Evolutionary conservation across 2,888 invertebrate genomes (phyloP), one percentile per base, ranked within the genome.

Genomic region (Leptinotarsa rubiginosa): DNA sequence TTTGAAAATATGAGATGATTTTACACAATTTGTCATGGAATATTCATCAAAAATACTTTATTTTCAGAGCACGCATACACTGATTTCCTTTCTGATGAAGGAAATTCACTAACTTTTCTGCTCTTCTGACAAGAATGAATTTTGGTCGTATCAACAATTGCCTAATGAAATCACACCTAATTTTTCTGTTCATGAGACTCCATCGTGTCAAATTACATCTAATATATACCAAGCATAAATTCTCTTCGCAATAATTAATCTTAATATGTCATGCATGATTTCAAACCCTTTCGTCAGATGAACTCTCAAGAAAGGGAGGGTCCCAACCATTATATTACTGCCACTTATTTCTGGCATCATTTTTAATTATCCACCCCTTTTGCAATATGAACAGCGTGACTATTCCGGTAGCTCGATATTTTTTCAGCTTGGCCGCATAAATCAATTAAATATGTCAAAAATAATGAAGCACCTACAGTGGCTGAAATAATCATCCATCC

Each of bases 401-500:
- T 78, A 77, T 78, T 78, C 69, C 73, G 67, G 74, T 75, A 69
- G 78, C 70, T 69, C 65, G 69, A 69, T 75, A 74, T 77, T 78
- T 78, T 78, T 77, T 65, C 52, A 73, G 68, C 72, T 70, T 72
- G 65, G 18, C 67, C 22, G 79, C 79, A 83, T 83, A 83, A 82
- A 84, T 84, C 83, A 84, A 84, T 84, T 83, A 81, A 75, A 76
- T 72, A 73, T 79, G 84, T 84, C 84, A 82, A 77, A 81, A 81
- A 81, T 83, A 83, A 84, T 81, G 82, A 82, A 74, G 78, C 77
- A 77, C 77, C 76, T 67, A 73, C 49, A 70, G 72, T 74, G 59
- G 70, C 72, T 68, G 64, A 62, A 68, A 68, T 72, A 62, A 56
- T 62, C 31, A 62, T 31, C 49, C 10, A 47, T 20, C 41, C 47